phyloP scores from a whole-genome alignment of 2,888 invertebrate species.

The Lottia scabra region DNA sequence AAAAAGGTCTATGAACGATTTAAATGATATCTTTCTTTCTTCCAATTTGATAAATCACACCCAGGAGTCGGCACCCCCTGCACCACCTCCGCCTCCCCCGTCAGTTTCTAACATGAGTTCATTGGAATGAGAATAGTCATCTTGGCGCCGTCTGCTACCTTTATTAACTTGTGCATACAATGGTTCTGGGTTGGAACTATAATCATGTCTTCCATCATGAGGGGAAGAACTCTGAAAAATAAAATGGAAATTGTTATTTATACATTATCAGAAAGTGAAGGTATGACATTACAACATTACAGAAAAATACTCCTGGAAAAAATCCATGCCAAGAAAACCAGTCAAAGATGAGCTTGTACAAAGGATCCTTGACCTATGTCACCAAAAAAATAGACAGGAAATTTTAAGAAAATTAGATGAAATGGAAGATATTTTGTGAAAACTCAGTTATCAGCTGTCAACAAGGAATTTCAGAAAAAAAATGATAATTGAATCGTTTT shows the following conservation, averaged over 20 bases:
- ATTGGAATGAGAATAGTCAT: conserved; percentile 31
- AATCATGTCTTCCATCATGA: background rate
- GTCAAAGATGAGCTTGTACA: background rate
- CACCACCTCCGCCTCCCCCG: conserved; percentile 31
- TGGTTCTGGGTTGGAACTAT: conserved; percentile 41
- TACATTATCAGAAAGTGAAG: background rate
- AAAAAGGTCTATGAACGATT: background rate
- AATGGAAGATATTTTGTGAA: too few species aligned
- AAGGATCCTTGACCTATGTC: background rate
- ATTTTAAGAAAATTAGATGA: background rate
- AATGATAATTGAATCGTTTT: too few species aligned
- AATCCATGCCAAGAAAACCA: background rate
- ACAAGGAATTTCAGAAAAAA: too few species aligned
- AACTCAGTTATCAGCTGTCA: too few species aligned
- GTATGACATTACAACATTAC: too few species aligned
- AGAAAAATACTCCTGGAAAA: background rate
- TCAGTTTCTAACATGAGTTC: conserved; percentile 34
- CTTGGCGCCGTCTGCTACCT: conserved; percentile 44
- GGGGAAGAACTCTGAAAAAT: background rate
- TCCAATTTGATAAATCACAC: conserved; percentile 42
- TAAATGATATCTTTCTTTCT: background rate
- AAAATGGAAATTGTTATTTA: background rate
- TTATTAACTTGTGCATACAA: conserved; percentile 65
- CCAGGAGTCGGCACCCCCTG: conserved; percentile 64
- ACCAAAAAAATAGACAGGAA: background rate